These are phyloP conservation scores for Toxotes jaculatrix DNA, from an alignment of 2,113 vertebrate species.

Conservation along the genomic window DNA sequence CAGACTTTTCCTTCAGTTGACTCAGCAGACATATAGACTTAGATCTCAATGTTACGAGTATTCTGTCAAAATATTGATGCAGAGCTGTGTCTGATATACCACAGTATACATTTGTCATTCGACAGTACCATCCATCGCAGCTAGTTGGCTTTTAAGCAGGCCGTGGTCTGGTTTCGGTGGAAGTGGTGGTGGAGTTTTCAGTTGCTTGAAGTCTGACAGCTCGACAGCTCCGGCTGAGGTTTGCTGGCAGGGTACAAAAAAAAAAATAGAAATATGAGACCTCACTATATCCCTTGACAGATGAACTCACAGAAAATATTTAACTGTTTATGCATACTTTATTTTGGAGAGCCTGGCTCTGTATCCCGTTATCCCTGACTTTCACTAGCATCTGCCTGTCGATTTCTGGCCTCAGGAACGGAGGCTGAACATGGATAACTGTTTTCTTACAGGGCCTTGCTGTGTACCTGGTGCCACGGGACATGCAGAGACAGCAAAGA, in stretches of 20 bases:
- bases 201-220: slow-evolving; percentile 85
- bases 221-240: slow-evolving; percentile 89
- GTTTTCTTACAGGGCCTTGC: slow-evolving; percentile 84
- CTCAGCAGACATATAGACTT: not conserved
- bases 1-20: not conserved
- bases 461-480: slow-evolving; percentile 85
- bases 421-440: slow-evolving; percentile 87
- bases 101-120: slow-evolving; percentile 5
- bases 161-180: slow-evolving; percentile 89
- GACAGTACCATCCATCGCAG: slow-evolving; percentile 86
- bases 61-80: not conserved
- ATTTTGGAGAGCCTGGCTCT: slow-evolving; percentile 84
- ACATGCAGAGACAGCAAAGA: not conserved
- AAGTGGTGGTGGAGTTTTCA: slow-evolving; percentile 88
- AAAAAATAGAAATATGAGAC: slow-evolving; percentile 31
- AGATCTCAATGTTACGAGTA: too few species aligned
- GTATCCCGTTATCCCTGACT: slow-evolving; percentile 90
- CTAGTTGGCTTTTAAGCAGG: slow-evolving; percentile 87
- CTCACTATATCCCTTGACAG: slow-evolving; percentile 24
- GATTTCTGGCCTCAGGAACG: slow-evolving; percentile 90
- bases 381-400: slow-evolving; percentile 89
- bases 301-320: slow-evolving; percentile 15
- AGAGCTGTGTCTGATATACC: slow-evolving; percentile 19
- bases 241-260: slow-evolving; percentile 41
- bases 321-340: slow-evolving; percentile 82